Conservation (phyloP, 2,113 vertebrate genomes). For the Mixornis gularis region DNA sequence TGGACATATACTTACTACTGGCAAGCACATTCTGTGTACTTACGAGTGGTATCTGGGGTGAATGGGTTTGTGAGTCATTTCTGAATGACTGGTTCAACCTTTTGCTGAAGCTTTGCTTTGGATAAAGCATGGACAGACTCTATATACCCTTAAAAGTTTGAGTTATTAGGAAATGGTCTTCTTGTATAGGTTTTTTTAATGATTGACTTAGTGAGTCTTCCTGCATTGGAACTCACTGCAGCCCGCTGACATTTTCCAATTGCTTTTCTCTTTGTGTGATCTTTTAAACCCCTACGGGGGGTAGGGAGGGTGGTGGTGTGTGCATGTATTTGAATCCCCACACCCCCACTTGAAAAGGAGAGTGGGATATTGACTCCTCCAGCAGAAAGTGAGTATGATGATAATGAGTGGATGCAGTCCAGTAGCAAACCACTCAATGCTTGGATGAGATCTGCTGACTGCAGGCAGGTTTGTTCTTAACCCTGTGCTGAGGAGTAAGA, state of each 20-base stretch:
- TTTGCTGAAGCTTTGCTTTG: neutral
- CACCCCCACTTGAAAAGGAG: neutral
- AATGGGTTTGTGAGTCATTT: constrained; percentile 2
- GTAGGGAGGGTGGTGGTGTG: neutral
- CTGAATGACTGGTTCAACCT: neutral
- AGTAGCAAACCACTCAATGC: neutral
- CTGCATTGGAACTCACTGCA: neutral
- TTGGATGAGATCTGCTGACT: neutral
- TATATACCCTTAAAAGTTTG: neutral
- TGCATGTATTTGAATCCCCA: neutral
- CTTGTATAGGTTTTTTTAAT: neutral
- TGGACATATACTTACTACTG: neutral
- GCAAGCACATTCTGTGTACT: neutral
- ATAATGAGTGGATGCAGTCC: neutral
- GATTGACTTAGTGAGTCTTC: neutral
- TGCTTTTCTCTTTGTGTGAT: neutral
- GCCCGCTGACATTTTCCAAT: neutral
- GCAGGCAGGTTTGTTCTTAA: neutral
- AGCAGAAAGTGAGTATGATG: neutral
- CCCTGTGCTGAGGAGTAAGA: neutral
- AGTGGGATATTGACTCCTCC: neutral
- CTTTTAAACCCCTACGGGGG: neutral
- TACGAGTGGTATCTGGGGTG: neutral
- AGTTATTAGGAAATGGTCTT: neutral
- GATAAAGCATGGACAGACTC: neutral